Evolutionary conservation across 2,888 invertebrate species (phyloP).

Genomic region (Pachycephus smyrnensis): DNA sequence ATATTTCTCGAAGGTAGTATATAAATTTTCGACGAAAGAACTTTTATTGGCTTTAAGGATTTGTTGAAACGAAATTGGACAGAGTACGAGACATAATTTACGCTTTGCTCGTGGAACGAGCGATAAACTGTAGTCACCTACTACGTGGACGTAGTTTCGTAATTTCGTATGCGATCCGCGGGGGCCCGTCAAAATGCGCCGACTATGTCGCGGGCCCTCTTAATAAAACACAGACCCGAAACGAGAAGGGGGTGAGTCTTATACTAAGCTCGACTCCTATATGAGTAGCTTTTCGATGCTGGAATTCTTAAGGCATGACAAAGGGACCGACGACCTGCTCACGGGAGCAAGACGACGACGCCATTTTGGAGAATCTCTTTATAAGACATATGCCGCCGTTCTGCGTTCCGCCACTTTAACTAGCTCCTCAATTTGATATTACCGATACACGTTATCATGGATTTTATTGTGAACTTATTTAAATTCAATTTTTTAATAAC

Average conservation of each 20-base stretch:
- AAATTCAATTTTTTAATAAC: background rate
- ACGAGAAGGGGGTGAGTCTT: conserved; percentile 15
- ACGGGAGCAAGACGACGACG: conserved; percentile 9
- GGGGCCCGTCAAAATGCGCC: conserved; percentile 56
- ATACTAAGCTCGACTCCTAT: conserved; percentile 34
- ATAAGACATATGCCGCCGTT: conserved; percentile 1
- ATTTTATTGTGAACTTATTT: background rate
- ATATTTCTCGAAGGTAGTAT: background rate
- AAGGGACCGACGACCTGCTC: conserved; percentile 39
- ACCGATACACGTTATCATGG: background rate
- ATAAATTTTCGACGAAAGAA: background rate
- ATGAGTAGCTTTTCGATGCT: conserved; percentile 49
- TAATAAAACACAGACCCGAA: conserved; percentile 48
- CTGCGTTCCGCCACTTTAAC: conserved; percentile 36
- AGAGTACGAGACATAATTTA: conserved; percentile 31
- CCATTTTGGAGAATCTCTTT: conserved; percentile 23
- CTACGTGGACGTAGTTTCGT: conserved; percentile 8
- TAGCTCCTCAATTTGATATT: background rate
- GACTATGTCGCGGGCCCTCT: conserved; percentile 49
- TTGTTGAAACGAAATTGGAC: background rate
- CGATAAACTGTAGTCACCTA: conserved; percentile 41
- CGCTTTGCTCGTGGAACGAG: conserved; percentile 32
- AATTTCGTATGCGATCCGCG: conserved; percentile 58
- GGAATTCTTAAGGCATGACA: conserved; percentile 52
- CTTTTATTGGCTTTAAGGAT: background rate